Base-by-base conservation (phyloP, 1,140 invertebrate species). In the Ylistrum balloti region DNA sequence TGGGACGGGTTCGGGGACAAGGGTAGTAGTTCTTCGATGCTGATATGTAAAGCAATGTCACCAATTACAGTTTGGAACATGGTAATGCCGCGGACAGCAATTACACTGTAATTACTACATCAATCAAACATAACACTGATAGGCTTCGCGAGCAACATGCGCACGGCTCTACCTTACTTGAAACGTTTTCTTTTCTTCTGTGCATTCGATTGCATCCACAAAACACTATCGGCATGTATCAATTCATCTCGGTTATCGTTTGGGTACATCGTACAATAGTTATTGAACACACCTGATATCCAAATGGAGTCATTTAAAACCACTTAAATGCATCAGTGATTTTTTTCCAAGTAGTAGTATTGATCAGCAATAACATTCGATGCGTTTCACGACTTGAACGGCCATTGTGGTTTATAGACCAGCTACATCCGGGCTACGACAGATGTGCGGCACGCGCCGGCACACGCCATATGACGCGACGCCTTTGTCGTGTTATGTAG, bases 251-350 rank as follows among this genome's bases (percentile, higher is more conserved):
- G 17, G 56, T 5, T 28, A 74, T n/a, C n/a, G 56, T n/a, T 28
- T 7, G 56, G 13, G 56, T 74, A 5, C 56, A 74, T 74, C 56
- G 17, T 74, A 74, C 56, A 74, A 74, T 74, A 17, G n/a, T 74
- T 74, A 74, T 74, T 74, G 56, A 74, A 74, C 56, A 74, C 56
- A 74, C 56, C 56, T 74, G 56, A 74, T 28, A 28, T 74, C 56
- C 9, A 74, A 74, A 74, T 74, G 56, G n/a, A 17, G 56, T n/a
- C 22, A 74, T 74, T 74, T 74, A 74, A 74, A 74, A 74, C 56
- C 56, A 74, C 56, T 74, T 74, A 74, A 74, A 74, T 74, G 56
- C 56, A 74, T 74, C 56, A 74, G 56, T 74, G 17, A 74, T n/a
- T 74, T 28, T 74, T 74, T 74, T 74, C 5, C 17, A 45, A 45